Evolutionary conservation across 2,113 vertebrate genomes (phyloP).

Genomic region (Tragelaphus scriptus): DNA sequence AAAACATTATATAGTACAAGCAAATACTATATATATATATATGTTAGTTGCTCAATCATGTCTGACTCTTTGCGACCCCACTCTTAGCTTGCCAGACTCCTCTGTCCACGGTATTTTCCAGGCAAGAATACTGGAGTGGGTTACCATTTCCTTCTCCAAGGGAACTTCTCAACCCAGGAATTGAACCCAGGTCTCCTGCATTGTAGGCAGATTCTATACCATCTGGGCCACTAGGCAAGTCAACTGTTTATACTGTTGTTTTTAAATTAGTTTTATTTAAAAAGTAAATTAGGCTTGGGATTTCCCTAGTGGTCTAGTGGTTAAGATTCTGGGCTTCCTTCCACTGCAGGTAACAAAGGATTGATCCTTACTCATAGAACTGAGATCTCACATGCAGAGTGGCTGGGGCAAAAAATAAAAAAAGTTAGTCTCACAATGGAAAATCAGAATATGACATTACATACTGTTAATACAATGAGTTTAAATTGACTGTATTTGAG

Average conservation of each 20-base stretch:
- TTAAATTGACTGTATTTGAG: neutral
- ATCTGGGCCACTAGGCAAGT: neutral
- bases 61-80: neutral
- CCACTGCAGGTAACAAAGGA: neutral
- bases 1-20: neutral
- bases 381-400: neutral
- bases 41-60: neutral
- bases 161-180: neutral
- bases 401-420: neutral
- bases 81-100: neutral
- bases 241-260: neutral
- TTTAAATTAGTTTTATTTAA: conserved; percentile 19
- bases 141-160: neutral
- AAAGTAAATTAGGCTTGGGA: neutral
- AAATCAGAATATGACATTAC: neutral
- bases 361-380: neutral
- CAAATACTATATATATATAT: neutral
- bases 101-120: neutral
- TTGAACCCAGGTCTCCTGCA: neutral
- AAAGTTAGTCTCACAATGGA: neutral
- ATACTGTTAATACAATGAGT: neutral
- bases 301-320: neutral
- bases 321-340: neutral
- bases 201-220: neutral
- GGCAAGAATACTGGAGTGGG: neutral